Evolutionary conservation across 2,113 vertebrate species (phyloP), one percentile per base, ranked within the genome.

Genomic region (Mionectes macconnelli): DNA sequence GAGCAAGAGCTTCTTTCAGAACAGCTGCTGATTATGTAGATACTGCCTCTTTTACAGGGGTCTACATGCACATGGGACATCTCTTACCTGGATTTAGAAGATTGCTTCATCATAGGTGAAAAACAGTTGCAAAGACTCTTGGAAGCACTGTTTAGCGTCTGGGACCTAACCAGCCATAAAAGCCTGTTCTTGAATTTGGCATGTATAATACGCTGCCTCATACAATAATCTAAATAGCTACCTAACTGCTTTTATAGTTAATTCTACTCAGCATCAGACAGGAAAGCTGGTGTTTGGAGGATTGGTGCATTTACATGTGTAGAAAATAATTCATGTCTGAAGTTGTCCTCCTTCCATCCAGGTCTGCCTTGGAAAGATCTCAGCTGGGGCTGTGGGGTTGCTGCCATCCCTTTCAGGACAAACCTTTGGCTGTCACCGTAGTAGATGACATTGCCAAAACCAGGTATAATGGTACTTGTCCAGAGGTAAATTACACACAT

Each of bases 61-160:
- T 0, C 0, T 79, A 24, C 42, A 42, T 44, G 31, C 20, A 66
- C 14, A 7, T 18, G 50, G 21, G 20, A 2, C 42, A 53, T 47
- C 35, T 88, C 75, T 60, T 53, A 40, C 49, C 64, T 79, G 39
- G 33, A 10, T 84, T 84, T 87, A 72, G 44, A 75, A 33, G 20
- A 63, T 25, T 60, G 31, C 22, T 93, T 70, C 44, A 24, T 39
- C 33, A 81, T 56, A 53, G 68, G 40, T 70, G 33, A 57, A 67
- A 79, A 72, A 27, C 30, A 42, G 12, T 33, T 87, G 39, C 24
- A 47, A 63, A 68, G 53, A 30, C 23, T 53, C 25, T 55, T 20
- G 0, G 0, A 57, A 73, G 39, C 4, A 23, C 39, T 53, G 10
- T 50, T 67, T 80, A 88, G 12, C 3, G 1, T 72, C 81, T 79